A percentile compares a stretch with the other conserved stretches of the same genome.
phyloP scores from a whole-genome alignment of 2,797 vertebrate genomes.

The Arrhamphus sclerolepis region DNA sequence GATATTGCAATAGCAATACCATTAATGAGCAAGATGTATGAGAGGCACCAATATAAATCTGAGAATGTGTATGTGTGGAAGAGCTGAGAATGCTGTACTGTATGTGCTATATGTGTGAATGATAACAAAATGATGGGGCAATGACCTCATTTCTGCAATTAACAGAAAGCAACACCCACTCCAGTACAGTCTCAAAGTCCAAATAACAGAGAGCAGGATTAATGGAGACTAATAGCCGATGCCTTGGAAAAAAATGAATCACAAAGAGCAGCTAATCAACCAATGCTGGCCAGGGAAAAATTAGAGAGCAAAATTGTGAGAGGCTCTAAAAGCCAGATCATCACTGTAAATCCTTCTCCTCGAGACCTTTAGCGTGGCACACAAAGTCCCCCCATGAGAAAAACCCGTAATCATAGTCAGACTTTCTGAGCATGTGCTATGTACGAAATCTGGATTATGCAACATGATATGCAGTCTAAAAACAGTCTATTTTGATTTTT shows the following conservation, averaged over 20 bases:
- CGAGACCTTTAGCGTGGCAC: constrained; percentile 10
- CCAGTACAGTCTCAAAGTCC: constrained; percentile 38
- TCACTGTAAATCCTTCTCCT: constrained; percentile 14
- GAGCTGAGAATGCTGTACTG: constrained; percentile 23
- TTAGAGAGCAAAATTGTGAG: constrained; percentile 13
- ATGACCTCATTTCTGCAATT: constrained; percentile 65
- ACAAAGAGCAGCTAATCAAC: constrained; percentile 31
- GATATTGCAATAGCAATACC: constrained; percentile 35
- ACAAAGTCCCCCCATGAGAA: not conserved
- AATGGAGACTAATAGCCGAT: constrained; percentile 47
- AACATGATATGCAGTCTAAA: not conserved
- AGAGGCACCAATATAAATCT: constrained; percentile 30
- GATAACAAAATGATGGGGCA: constrained; percentile 48
- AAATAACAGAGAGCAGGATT: constrained; percentile 43
- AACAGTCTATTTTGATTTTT: too few relatives aligned
- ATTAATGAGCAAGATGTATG: constrained; percentile 53
- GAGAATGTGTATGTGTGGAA: constrained; percentile 6
- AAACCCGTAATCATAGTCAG: not conserved
- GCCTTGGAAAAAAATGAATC: constrained; percentile 37
- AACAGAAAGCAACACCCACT: constrained; percentile 54
- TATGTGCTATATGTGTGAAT: constrained; percentile 28
- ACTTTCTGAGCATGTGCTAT: not conserved
- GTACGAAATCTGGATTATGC: not conserved
- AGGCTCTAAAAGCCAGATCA: constrained; percentile 18
- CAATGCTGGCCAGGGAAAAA: constrained; percentile 9